Evolutionary conservation across 2,113 vertebrate species (phyloP), one percentile per base, ranked within the genome.

Genomic region (Pristiophorus japonicus): DNA sequence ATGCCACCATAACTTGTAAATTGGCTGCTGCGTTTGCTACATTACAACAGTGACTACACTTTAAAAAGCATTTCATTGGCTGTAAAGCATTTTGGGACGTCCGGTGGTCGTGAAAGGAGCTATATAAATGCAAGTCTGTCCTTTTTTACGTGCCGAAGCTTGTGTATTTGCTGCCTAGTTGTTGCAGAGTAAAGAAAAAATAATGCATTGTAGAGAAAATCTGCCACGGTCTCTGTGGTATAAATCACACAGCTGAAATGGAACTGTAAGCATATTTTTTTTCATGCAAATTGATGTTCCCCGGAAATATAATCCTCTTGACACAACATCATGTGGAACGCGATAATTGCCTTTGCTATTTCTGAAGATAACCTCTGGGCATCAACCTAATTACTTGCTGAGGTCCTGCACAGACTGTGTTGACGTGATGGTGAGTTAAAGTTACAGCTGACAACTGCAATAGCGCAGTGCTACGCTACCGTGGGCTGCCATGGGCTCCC

Each of bases 231-330:
- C 88, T n/a, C 4, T n/a, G 20, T 91, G 88, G 59, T 59, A 62
- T 38, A 91, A 63, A 38, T 91, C 51, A 51, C 55, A 63, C 55
- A 63, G 55, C 16, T 63, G 88, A 91, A 91, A 91, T 63, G 14
- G 59, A 63, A 91, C 88, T 59, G 34, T 16, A 91, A 91, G 55
- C 55, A n/a, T 38, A 18, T 30, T 88, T 62, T 18, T 18, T 63
- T 63, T 38, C 34, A 7, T 62, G 16, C 34, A 63, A n/a, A 91
- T 62, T n/a, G 88, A 91, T n/a, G 34, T 63, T 91, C 88, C 59
- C 55, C 62, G 34, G 88, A 91, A 63, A 91, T 63, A 62, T 59
- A 91, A 62, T 91, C 59, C 88, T 63, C 88, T 91, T 63, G 88
- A 62, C 4, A 20, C 14, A n/a, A 59, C 14, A 62, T 91, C 55